Conservation (phyloP, 1,140 invertebrate species). For the Drosophila ananassae region DNA sequence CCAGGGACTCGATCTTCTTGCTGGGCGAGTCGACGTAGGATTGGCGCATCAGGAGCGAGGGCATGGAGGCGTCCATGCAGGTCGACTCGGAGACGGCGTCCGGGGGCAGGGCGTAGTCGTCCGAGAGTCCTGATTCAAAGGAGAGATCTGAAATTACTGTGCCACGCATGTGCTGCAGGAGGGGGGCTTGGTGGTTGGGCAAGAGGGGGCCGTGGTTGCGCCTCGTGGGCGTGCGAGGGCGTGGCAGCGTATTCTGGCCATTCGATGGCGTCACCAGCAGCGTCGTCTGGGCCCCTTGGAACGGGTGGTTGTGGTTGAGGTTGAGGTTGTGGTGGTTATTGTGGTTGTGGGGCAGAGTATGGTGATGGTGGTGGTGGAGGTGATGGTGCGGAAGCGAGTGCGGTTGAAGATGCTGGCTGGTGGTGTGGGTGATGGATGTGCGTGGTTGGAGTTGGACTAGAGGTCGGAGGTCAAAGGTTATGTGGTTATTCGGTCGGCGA, state of each 20-base stretch:
- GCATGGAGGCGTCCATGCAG: conserved; percentile 89
- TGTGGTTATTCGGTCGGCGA: conserved; percentile 35
- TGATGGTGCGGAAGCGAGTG: conserved; percentile 15
- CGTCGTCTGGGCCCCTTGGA: conserved; percentile 19
- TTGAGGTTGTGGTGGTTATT: conserved; percentile 31
- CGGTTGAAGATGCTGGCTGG: conserved; percentile 42
- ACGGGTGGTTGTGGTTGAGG: conserved; percentile 40
- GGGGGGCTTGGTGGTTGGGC: conserved; percentile 38
- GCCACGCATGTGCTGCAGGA: conserved; percentile 72
- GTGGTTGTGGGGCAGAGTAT: conserved; percentile 36
- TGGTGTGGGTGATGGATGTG: conserved; percentile 43
- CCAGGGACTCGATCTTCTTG: conserved; percentile 90
- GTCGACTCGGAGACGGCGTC: conserved; percentile 93
- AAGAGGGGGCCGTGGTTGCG: conserved; percentile 60
- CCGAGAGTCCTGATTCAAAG: conserved; percentile 95
- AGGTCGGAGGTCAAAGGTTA: conserved; percentile 53
- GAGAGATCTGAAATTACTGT: conserved; percentile 91
- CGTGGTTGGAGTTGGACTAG: conserved; percentile 43
- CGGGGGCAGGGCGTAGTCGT: conserved; percentile 97
- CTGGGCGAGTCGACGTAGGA: conserved; percentile 89
- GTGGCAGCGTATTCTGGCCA: conserved; percentile 65
- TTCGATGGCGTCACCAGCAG: conserved; percentile 10
- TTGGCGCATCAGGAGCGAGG: conserved; percentile 88
- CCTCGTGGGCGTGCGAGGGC: conserved; percentile 45
- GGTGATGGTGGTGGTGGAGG: conserved; percentile 31